Evolutionary conservation across 2,113 vertebrate genomes (phyloP), one percentile per base, ranked within the genome.

Genomic region (Stegostoma tigrinum): DNA sequence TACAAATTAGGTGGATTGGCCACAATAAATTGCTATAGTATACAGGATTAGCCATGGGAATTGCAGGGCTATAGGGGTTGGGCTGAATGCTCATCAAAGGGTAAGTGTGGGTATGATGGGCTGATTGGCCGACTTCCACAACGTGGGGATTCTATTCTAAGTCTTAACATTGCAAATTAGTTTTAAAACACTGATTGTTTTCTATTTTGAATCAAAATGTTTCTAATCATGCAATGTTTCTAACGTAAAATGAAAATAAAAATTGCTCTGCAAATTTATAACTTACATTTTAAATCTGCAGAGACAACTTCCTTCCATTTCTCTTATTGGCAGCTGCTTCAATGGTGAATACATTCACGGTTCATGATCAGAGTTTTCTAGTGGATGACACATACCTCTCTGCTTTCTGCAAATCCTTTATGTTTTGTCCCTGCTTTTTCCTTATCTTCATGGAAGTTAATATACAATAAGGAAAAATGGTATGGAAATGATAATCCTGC

Each of bases 371-470:
- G 48, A 95, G 14, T 72, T 95, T 90, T 6, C 67, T 42, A 52
- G 38, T 34, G 66, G 24, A 48, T 61, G 52, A 91, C 87, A 90
- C 15, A 42, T 42, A 19, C 17, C 52, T 70, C 30, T 95, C 72
- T 34, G 72, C 45, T 14, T 24, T 34, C 27, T 95, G 67, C 15
- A 1, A 10, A 75, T 72, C 94, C 67, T 70, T 72, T 21, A 70
- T 70, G 67, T 95, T 95, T 95, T 48, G 68, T 95, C 94, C 75
- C 68, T 95, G 94, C 42, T 30, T 72, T 72, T 52, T 72, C 94
- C 94, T 93, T 72, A 72, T 23, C 52, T 14, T 68, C 42, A 95
- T 45, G 72, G 24, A 52, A 30, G 94, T 75, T 48, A 95, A 95
- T 24, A 72, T 34, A 30, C 27, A 45, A 21, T 23, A 19, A 72